Evolutionary conservation across 2,888 invertebrate species (phyloP).

Genomic region (Lithophane socia): DNA sequence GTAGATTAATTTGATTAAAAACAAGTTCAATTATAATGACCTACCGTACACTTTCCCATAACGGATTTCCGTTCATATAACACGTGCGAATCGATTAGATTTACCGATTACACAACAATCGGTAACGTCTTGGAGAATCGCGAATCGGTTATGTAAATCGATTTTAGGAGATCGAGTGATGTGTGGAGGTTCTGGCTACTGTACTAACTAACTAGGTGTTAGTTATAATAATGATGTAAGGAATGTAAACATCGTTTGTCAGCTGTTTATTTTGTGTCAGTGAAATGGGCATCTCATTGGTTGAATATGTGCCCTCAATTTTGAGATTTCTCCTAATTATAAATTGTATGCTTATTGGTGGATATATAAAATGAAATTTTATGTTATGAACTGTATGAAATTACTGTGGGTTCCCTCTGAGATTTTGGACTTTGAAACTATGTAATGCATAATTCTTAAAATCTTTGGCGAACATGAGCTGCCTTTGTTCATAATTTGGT

Average conservation of each 20-base stretch:
- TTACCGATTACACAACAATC: slow-evolving; percentile 56
- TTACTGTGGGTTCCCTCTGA: background rate
- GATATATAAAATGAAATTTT: background rate
- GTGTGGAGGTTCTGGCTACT: slow-evolving; percentile 22
- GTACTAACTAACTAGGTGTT: too few relatives aligned
- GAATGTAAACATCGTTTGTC: background rate
- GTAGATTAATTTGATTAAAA: slow-evolving; percentile 11
- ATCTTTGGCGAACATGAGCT: background rate
- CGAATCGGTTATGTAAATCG: slow-evolving; percentile 66
- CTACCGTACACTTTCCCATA: slow-evolving; percentile 40
- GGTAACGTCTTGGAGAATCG: slow-evolving; percentile 47
- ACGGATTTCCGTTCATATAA: slow-evolving; percentile 62
- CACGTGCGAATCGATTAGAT: slow-evolving; percentile 66
- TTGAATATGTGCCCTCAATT: background rate
- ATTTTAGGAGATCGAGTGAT: slow-evolving; percentile 44
- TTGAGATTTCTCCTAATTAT: background rate
- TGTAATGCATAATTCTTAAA: background rate
- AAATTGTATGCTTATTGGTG: background rate
- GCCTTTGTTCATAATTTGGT: background rate
- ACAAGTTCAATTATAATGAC: slow-evolving; percentile 27
- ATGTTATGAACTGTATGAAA: background rate
- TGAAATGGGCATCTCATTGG: background rate
- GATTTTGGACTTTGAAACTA: background rate
- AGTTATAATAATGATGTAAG: slow-evolving; percentile 9
- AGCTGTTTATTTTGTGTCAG: slow-evolving; percentile 4